These are phyloP conservation scores for Strigamia maritima DNA, from an alignment of 2,888 invertebrate species.

Conservation along the genomic window DNA sequence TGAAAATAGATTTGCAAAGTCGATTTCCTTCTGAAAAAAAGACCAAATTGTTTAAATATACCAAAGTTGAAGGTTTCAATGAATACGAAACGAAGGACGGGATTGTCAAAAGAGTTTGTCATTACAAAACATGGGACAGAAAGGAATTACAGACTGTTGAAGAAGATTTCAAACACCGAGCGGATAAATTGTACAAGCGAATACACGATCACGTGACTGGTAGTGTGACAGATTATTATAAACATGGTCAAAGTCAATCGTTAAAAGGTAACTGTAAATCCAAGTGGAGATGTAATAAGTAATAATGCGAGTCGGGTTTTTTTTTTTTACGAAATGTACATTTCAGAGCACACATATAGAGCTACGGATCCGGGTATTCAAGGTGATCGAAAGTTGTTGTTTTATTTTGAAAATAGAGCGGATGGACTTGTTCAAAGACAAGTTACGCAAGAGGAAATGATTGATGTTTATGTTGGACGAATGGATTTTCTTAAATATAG, in stretches of 20 bases:
- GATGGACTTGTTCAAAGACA: constrained; percentile 61
- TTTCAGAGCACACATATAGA: constrained; percentile 29
- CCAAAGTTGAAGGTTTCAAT: constrained; percentile 71
- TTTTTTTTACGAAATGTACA: not conserved
- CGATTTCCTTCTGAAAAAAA: constrained; percentile 69
- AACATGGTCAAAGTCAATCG: constrained; percentile 13
- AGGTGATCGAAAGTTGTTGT: constrained; percentile 46
- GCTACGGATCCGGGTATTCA: constrained; percentile 48
- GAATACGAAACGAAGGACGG: constrained; percentile 73
- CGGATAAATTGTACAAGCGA: constrained; percentile 20
- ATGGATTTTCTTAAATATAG: constrained; percentile 33
- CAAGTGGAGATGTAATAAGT: not conserved
- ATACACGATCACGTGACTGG: not conserved
- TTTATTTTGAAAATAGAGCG: constrained; percentile 61
- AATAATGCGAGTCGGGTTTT: not conserved
- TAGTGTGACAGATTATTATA: constrained; percentile 28
- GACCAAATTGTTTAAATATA: constrained; percentile 64
- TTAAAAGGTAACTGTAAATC: constrained; percentile 37
- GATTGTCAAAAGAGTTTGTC: constrained; percentile 60
- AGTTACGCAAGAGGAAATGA: constrained; percentile 9
- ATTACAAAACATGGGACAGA: constrained; percentile 37
- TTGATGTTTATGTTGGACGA: not conserved
- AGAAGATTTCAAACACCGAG: constrained; percentile 32
- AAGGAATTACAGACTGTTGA: constrained; percentile 25
- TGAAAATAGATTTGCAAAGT: constrained; percentile 31